These are phyloP conservation scores for Thaumatotibia leucotreta DNA, from an alignment of 1,140 invertebrate genomes.

Conservation along the genomic window DNA sequence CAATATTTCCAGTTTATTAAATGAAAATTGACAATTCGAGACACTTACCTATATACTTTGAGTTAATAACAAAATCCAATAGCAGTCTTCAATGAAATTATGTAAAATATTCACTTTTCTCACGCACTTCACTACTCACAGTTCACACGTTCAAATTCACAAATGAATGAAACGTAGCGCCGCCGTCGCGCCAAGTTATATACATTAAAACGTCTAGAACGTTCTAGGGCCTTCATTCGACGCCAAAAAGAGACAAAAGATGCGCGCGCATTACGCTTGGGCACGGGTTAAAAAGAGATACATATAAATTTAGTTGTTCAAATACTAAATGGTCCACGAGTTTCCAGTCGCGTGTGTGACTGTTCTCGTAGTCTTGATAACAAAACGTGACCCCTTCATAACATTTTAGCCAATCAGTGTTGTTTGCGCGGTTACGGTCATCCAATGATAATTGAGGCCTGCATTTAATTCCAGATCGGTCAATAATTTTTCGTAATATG, in stretches of 20 bases:
- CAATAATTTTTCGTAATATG: not conserved
- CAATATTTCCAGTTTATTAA: constrained; percentile 1
- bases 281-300: constrained; percentile 54
- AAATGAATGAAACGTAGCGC: constrained; percentile 72
- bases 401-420: not conserved
- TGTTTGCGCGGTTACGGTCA: not conserved
- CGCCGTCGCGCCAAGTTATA: constrained; percentile 73
- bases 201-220: constrained; percentile 77
- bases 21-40: constrained; percentile 22
- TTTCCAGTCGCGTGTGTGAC: constrained; percentile 4
- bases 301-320: constrained; percentile 62
- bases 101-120: constrained; percentile 41
- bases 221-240: constrained; percentile 71
- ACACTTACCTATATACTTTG: constrained; percentile 44
- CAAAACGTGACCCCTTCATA: not conserved
- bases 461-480: not conserved
- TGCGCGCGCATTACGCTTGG: not conserved
- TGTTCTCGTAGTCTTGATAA: not conserved
- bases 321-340: constrained; percentile 14
- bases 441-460: not conserved
- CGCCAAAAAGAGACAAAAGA: constrained; percentile 49
- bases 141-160: constrained; percentile 63
- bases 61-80: constrained; percentile 39
- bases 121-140: constrained; percentile 58
- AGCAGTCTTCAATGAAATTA: constrained; percentile 37